phyloP scores from a whole-genome alignment of 2,113 vertebrate genomes.

The Nesogale talazaci region DNA sequence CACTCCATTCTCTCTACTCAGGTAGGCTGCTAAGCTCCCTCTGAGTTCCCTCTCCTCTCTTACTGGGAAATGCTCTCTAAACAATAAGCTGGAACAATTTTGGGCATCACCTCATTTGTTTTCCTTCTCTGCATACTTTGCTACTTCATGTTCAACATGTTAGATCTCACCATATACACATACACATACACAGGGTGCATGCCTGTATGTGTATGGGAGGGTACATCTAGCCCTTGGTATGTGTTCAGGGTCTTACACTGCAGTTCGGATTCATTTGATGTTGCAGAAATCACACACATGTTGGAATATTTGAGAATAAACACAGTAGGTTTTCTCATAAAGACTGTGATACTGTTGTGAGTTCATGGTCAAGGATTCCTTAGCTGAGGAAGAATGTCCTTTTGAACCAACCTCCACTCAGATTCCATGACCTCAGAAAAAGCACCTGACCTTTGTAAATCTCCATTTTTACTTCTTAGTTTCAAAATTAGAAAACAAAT shows the following conservation, averaged over 20 bases:
- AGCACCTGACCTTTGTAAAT: not conserved
- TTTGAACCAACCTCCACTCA: not conserved
- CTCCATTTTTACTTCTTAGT: not conserved
- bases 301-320: not conserved
- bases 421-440: not conserved
- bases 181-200: not conserved
- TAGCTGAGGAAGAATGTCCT: not conserved
- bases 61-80: not conserved
- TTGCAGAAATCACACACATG: not conserved
- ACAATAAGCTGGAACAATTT: not conserved
- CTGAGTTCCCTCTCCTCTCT: not conserved
- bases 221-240: not conserved
- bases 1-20: not conserved
- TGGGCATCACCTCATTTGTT: not conserved
- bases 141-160: not conserved
- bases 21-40: not conserved
- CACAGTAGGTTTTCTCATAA: not conserved
- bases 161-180: not conserved
- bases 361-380: not conserved
- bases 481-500: not conserved
- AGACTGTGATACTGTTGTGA: not conserved
- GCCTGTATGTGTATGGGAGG: too few species aligned
- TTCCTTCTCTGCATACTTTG: not conserved
- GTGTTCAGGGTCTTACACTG: not conserved
- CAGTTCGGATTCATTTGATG: slow-evolving; percentile 17